Base-by-base conservation (phyloP, 2,113 vertebrate genomes). In the Tor tambroides region DNA sequence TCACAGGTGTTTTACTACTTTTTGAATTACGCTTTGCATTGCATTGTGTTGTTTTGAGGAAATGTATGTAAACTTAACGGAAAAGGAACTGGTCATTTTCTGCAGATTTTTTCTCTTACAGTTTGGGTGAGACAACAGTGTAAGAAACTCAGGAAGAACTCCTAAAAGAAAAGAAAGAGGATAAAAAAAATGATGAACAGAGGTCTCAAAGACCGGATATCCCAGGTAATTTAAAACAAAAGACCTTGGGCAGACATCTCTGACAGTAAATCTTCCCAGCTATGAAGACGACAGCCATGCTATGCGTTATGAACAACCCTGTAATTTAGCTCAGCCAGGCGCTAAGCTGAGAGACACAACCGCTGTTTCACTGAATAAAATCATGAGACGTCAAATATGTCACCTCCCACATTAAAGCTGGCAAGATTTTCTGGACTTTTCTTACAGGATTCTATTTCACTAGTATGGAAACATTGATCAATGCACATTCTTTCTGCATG, bases 181-280 rank as follows among this genome's bases (percentile, higher is more conserved):
- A 49, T 59, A 80, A 71, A 56, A 80, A 71, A 56, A 71, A 87
- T 51, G 71, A 85, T 59, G 67, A 78, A 67, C 56, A 21, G 5
- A 19, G 30, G 86, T 49, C 78, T 78, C 46, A 78, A 56, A 83
- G 43, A 89, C 85, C 86, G 81, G 89, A 91, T 90, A 86, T 89
- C 88, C 82, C 85, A 80, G 83, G 87, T 88, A 84, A 81, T 89
- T 89, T 89, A 88, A 89, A 86, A 88, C 88, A 87, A 86, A 90
- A 88, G 88, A 88, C 75, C 88, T 88, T 89, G 89, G 86, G 88
- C 87, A 87, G 30, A 85, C 83, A 43, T 89, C 89, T 89, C 87
- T 89, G 85, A 81, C 77, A 84, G 86, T 91, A 89, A 90, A 90
- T 92, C 90, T 90, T 85, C 84, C 38, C 59, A 76, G 75, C 80